phyloP scores from a whole-genome alignment of 2,797 vertebrate genomes.

The Tapirus indicus region DNA sequence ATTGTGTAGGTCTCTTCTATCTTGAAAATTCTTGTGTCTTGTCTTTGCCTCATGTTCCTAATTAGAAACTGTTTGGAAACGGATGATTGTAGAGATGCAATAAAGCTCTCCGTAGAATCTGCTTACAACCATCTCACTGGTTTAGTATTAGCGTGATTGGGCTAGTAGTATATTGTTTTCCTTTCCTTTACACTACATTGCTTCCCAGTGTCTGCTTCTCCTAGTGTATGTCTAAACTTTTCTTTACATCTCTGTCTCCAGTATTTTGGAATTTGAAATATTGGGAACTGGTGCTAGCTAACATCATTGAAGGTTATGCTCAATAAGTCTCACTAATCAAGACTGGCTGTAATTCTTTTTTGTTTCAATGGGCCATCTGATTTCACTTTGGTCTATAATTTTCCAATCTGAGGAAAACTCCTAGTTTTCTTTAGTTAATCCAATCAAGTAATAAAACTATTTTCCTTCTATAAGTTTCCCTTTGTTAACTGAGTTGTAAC shows the following conservation, averaged over 20 bases:
- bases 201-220: neutral
- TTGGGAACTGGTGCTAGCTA: neutral
- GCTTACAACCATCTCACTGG: no score
- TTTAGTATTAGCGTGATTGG: neutral
- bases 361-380: neutral
- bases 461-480: neutral
- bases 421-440: slow-evolving; percentile 21
- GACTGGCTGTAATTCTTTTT: neutral
- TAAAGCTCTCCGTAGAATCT: neutral
- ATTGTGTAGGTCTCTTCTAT: neutral
- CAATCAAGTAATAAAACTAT: slow-evolving; percentile 13
- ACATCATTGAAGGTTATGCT: neutral
- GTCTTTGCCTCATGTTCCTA: neutral
- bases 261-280: neutral
- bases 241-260: neutral
- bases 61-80: neutral
- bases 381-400: neutral
- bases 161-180: neutral
- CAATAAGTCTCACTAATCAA: neutral
- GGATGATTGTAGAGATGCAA: neutral
- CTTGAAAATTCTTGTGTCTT: neutral
- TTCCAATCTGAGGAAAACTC: neutral
- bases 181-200: neutral
- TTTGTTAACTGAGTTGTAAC: slow-evolving; percentile 20
- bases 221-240: neutral